Base-by-base conservation (phyloP, 1,140 invertebrate species). In the Ostrea denselamellosa region DNA sequence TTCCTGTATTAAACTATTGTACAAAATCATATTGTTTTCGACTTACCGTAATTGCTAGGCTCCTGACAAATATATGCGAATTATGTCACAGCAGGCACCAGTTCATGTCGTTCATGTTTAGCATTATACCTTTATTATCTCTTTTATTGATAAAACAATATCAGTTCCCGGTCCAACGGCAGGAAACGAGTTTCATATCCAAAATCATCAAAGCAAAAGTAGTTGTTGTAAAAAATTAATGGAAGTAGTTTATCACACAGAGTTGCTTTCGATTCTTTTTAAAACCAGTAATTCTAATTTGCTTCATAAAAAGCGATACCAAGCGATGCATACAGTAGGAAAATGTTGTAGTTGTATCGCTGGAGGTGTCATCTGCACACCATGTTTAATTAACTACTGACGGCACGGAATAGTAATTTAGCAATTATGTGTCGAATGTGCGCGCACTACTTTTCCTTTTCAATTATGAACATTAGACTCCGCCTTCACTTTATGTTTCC, bases 371-470 rank as follows among this genome's bases (percentile, higher is more conserved):
- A 77, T 28, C 68, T 77, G 68, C 68, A 28, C 68, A 28, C 68
- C 22, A 12, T 28, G 68, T 77, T 62, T 28, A 77, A 28, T 77
- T 28, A 77, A 25, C 28, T 28, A 77, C 68, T 34, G 25, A 77
- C 68, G 12, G 25, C 68, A 77, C 68, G 68, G 22, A 77, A 25
- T 77, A 34, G 68, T 77, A 77, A 77, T 28, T 77, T 77, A 77
- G 68, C 68, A 77, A 77, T 77, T 77, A 77, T 77, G 25, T 77
- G 68, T 77, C 25, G 68, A 77, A 77, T 25, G 68, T 25, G 22
- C 68, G 68, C 25, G 25, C 28, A 77, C 22, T 77, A 77, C 68
- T 77, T 77, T 77, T 34, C 22, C 68, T 77, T 22, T 28, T 77
- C 68, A 77, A 77, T 77, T 77, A 77, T 77, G 68, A 77, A 28